These are phyloP conservation scores for Acanthosepion esculentum DNA, from an alignment of 2,888 invertebrate species.

Conservation along the genomic window DNA sequence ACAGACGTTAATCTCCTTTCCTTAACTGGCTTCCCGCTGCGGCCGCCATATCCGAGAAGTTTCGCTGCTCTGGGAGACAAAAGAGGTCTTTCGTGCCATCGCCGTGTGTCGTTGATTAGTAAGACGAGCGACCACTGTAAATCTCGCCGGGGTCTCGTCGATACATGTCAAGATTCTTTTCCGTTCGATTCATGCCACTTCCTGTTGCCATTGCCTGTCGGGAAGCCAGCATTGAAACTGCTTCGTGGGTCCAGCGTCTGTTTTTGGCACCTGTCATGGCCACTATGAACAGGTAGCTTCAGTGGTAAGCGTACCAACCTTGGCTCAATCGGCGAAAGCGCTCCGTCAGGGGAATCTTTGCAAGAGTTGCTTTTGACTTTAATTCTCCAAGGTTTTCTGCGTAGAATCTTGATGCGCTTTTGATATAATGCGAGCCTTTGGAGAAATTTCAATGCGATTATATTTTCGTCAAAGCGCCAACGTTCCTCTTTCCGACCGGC, in stretches of 20 bases:
- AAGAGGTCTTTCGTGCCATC: background rate
- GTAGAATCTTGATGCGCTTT: background rate
- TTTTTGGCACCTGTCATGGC: constrained; percentile 21
- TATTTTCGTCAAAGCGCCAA: constrained; percentile 18
- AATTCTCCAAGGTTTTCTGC: constrained; percentile 10
- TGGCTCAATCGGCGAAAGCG: background rate
- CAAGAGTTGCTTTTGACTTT: constrained; percentile 18
- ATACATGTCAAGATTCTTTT: constrained; percentile 22
- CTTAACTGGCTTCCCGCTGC: background rate
- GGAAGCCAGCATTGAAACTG: constrained; percentile 4
- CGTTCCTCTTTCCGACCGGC: background rate
- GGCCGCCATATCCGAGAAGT: background rate
- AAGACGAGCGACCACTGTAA: constrained; percentile 15
- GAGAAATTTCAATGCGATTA: constrained; percentile 20
- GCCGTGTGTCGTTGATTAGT: constrained; percentile 1
- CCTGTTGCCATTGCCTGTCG: background rate
- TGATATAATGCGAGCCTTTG: background rate
- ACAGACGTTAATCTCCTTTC: constrained; percentile 6
- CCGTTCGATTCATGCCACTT: background rate
- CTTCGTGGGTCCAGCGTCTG: background rate
- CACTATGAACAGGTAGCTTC: constrained; percentile 33
- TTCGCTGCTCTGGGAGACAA: background rate
- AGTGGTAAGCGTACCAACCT: background rate
- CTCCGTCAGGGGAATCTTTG: background rate
- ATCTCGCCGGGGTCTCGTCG: constrained; percentile 33